A percentile compares a stretch with the other conserved stretches of the same genome.
Evolutionary conservation across 2,888 invertebrate genomes (phyloP).

Genomic region (Cyaniris semiargus): DNA sequence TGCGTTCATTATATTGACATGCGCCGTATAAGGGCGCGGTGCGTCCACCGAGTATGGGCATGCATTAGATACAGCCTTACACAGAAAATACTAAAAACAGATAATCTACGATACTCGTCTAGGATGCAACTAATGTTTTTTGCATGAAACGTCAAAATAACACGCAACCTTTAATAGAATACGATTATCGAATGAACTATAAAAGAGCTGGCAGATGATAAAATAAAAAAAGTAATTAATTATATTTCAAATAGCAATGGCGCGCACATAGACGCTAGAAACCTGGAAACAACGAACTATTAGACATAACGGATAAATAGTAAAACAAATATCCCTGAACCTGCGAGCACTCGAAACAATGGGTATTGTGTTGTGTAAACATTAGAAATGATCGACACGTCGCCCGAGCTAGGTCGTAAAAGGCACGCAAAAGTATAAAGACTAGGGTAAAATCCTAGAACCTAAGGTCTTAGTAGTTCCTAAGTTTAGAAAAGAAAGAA

Average conservation of each 20-base stretch:
- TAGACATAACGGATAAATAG: neutral
- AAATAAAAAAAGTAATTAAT: neutral
- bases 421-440: neutral
- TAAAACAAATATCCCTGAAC: neutral
- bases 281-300: neutral
- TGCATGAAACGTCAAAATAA: conserved; percentile 3
- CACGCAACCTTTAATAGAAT: neutral
- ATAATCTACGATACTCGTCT: conserved; percentile 26
- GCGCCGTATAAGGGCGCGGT: conserved; percentile 61
- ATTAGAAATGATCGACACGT: neutral
- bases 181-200: neutral
- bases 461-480: neutral
- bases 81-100: conserved; percentile 35
- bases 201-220: neutral
- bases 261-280: neutral
- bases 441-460: neutral
- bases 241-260: neutral
- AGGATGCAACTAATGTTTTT: conserved; percentile 18
- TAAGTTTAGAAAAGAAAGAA: neutral
- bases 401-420: neutral
- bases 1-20: conserved; percentile 75
- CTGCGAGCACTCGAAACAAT: conserved; percentile 4
- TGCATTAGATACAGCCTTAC: conserved; percentile 34
- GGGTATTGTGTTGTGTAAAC: neutral
- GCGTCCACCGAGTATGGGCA: conserved; percentile 29